Base-by-base conservation (phyloP, 2,113 vertebrate genomes). In the Microtus pennsylvanicus region DNA sequence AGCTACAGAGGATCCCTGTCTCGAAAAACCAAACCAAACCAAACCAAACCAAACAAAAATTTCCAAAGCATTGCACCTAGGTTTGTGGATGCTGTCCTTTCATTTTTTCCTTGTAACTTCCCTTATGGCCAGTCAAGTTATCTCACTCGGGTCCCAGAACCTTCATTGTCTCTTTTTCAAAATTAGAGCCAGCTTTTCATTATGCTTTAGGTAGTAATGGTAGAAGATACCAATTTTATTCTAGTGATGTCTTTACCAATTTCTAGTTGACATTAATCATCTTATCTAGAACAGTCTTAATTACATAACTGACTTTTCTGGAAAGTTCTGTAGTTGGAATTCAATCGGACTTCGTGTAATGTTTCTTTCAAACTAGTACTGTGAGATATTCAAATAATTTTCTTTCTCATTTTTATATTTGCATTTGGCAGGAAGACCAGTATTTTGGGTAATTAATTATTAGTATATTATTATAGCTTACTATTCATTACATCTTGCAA, bases 331-430 rank as follows among this genome's bases (percentile, higher is more conserved):
- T 67, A 30, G 28, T 47, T 17, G 61, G 47, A 35, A 86, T 86
- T 5, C 6, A 24, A 11, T n/a, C 72, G 47, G 4, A 52, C 17
- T 96, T 88, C 70, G 58, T 90, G 30, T 47, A 63, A n/a, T 82
- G 45, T 42, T 69, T 95, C 90, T 35, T 85, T 65, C 11, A 52
- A 72, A 67, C 8, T 52, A 16, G 28, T 77, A 72, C 19, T 86
- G 2, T 86, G 70, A 89, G 86, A 58, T 89, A 85, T 58, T 92
- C 8, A 89, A 86, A 50, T 80, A 26, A 75, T 83, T 78, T 82
- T 86, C 47, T 55, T 38, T 26, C 35, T 94, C 69, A 86, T 67
- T 96, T 90, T 88, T 61, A 63, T 63, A 47, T 2, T 77, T 89
- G n/a, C 77, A 88, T 76, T 94, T 75, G 50, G 33, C 58, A 89